Evolutionary conservation across 1,140 invertebrate genomes (phyloP), one percentile per base, ranked within the genome.

Genomic region (Bombus haemorrhoidalis): DNA sequence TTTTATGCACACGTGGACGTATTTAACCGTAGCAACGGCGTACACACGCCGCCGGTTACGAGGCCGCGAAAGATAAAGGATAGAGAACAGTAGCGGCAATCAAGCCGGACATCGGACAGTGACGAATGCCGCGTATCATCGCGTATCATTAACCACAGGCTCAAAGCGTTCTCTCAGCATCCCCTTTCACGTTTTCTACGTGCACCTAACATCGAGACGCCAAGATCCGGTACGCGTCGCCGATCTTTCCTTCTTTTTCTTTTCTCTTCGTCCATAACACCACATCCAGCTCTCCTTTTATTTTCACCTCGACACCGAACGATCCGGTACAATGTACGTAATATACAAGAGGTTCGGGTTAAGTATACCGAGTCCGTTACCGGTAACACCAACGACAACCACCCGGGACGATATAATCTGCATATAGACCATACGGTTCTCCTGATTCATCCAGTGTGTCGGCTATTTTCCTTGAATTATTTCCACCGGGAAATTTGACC

Each of bases 121-220:
- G 93, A 94, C 93, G 93, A 93, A 94, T 94, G 93, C 92, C 91
- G 92, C 90, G 91, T 94, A 94, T 94, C 93, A 94, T 94, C 92
- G 92, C 92, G 93, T 93, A 93, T 94, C 93, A 94, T 94, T 94
- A 94, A 92, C 93, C 89, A 83, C 88, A 91, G 91, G 90, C 90
- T 93, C 86, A 88, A 93, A 90, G 88, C 90, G 87, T 87, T 92
- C 91, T 89, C 90, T 90, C 82, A 18, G 79, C 71, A 80, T 85
- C 80, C 81, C 77, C 72, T 85, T 83, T 89, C 80, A 79, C 77
- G 81, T 84, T 80, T 85, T 87, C 72, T 47, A 62, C 90, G 82
- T 84, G 77, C 89, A 89, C 89, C 88, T 89, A 62, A 87, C 88
- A 72, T 80, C 71, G 88, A 74, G 72, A 66, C 81, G 62, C 59